These are phyloP conservation scores for Leucania comma DNA, from an alignment of 2,888 invertebrate species.

Conservation along the genomic window DNA sequence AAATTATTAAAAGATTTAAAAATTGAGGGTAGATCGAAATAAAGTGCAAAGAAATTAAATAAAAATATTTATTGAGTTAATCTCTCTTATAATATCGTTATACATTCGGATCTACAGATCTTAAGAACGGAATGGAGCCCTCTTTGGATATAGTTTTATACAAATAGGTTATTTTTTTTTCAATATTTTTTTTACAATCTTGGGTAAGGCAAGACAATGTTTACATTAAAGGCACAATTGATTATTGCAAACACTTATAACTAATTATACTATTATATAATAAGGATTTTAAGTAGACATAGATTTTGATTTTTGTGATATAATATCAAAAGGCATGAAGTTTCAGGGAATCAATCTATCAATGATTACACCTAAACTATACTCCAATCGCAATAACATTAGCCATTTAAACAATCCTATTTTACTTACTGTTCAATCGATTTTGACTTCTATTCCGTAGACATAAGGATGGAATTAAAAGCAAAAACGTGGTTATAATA, in stretches of 20 bases:
- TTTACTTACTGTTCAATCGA: no score
- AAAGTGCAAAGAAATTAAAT: slow-evolving; percentile 36
- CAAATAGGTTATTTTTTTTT: slow-evolving; percentile 63
- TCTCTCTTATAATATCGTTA: slow-evolving; percentile 65
- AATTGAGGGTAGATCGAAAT: slow-evolving; percentile 13
- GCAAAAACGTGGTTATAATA: no score
- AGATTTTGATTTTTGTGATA: slow-evolving; percentile 23
- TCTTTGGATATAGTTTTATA: slow-evolving; percentile 69
- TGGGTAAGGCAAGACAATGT: slow-evolving; percentile 81
- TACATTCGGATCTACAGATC: slow-evolving; percentile 64
- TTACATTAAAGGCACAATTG: slow-evolving; percentile 78
- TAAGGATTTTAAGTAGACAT: slow-evolving; percentile 28
- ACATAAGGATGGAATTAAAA: no score
- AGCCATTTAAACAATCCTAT: no score
- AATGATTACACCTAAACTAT: background rate
- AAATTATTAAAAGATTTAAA: background rate
- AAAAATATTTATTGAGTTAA: slow-evolving; percentile 72
- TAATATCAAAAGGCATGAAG: slow-evolving; percentile 7
- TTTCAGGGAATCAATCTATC: background rate
- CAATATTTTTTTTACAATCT: slow-evolving; percentile 61
- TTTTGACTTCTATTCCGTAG: no score
- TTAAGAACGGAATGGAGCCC: slow-evolving; percentile 65
- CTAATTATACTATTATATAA: slow-evolving; percentile 52
- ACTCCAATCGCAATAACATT: no score
- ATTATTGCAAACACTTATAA: slow-evolving; percentile 71